Conservation (phyloP, 2,113 vertebrate species). For the Heterochromis multidens region DNA sequence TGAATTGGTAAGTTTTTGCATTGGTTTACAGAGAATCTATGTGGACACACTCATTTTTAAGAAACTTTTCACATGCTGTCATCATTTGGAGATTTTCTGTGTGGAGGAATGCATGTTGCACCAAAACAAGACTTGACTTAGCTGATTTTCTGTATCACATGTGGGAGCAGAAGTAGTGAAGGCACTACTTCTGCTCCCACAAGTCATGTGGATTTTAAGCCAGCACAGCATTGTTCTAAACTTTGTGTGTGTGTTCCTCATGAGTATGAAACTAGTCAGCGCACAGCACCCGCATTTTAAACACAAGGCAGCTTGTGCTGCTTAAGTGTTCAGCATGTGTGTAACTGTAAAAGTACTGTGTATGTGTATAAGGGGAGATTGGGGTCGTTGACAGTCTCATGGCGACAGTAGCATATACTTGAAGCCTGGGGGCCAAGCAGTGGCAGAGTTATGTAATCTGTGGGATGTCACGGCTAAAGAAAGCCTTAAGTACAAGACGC, state of each 20-base stretch:
- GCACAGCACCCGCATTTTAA: neutral
- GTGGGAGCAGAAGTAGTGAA: conserved; percentile 4
- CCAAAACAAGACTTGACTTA: conserved; percentile 20
- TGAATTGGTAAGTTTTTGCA: neutral
- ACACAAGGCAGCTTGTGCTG: conserved; percentile 28
- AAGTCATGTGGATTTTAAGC: conserved; percentile 27
- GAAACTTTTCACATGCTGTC: neutral
- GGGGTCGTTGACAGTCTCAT: conserved; percentile 13
- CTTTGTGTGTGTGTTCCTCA: neutral
- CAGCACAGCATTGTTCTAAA: conserved; percentile 17
- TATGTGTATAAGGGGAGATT: neutral
- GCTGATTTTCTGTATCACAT: conserved; percentile 21
- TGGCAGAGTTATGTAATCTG: conserved; percentile 57
- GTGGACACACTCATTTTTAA: neutral
- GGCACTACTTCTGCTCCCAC: neutral
- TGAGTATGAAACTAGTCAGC: neutral
- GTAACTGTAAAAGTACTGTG: conserved; percentile 23
- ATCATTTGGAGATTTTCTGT: neutral
- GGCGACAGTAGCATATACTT: conserved; percentile 45
- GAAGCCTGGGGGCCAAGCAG: conserved; percentile 33
- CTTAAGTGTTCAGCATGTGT: neutral
- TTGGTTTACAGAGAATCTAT: neutral
- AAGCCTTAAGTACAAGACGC: conserved; percentile 15
- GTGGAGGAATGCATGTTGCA: neutral
- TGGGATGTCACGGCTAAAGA: conserved; percentile 25